Evolutionary conservation across 2,888 invertebrate species (phyloP).

Genomic region (Dicroscelio sp.): DNA sequence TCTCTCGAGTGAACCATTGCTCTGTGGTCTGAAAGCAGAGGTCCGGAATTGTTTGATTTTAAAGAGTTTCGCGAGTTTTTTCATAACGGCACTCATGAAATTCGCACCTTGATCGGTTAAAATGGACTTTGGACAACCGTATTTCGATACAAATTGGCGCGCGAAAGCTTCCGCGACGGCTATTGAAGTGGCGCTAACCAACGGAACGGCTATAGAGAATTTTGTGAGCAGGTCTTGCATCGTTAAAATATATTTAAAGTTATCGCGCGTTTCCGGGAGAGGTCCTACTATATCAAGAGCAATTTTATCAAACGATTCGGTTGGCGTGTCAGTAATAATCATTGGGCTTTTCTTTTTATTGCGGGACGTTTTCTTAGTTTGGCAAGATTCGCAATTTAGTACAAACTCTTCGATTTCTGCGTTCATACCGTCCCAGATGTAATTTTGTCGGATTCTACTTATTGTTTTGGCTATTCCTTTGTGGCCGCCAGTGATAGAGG

Average conservation of each 20-base stretch:
- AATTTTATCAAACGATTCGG: not conserved
- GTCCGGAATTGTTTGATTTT: slow-evolving; percentile 25
- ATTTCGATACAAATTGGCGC: slow-evolving; percentile 14
- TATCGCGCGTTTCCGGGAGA: not conserved
- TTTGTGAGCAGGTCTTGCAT: slow-evolving; percentile 6
- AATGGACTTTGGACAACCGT: slow-evolving; percentile 43
- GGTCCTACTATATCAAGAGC: slow-evolving; percentile 25
- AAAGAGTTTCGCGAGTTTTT: slow-evolving; percentile 30
- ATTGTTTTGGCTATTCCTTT: slow-evolving; percentile 9
- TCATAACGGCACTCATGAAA: slow-evolving; percentile 43
- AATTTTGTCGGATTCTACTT: not conserved
- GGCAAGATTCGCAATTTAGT: slow-evolving; percentile 16
- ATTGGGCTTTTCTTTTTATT: slow-evolving; percentile 1
- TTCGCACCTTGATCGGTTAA: slow-evolving; percentile 18
- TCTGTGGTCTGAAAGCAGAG: not conserved
- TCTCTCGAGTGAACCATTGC: slow-evolving; percentile 22
- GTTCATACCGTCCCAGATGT: not conserved
- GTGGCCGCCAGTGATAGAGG: not conserved
- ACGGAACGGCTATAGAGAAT: slow-evolving; percentile 19
- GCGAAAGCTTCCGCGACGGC: slow-evolving; percentile 52
- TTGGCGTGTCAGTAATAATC: slow-evolving; percentile 1
- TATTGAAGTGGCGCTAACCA: slow-evolving; percentile 6
- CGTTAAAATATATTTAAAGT: not conserved
- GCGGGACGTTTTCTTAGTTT: not conserved
- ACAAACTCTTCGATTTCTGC: not conserved